Conservation (phyloP, 2,113 vertebrate species). For the Irena cyanogastra region DNA sequence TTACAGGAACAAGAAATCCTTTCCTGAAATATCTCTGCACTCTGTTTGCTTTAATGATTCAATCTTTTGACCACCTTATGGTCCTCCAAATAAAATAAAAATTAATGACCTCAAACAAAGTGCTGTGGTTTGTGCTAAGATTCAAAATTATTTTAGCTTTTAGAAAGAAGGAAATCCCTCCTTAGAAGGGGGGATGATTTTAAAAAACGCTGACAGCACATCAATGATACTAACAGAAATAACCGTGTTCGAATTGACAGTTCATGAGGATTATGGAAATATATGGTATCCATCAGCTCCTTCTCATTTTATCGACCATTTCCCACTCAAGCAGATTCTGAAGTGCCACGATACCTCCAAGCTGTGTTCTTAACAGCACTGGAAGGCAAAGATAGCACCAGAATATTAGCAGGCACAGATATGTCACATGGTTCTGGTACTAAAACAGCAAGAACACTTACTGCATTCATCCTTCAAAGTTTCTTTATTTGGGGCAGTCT, state of each 20-base stretch:
- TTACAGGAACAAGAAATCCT: background rate
- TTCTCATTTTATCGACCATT: background rate
- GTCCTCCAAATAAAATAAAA: constrained; percentile 26
- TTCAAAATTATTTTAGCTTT: background rate
- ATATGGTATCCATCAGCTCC: background rate
- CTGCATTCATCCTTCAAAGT: background rate
- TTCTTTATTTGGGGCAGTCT: background rate
- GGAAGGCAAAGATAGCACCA: background rate
- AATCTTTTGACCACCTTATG: constrained; percentile 11
- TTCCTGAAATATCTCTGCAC: background rate
- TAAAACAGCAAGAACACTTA: background rate
- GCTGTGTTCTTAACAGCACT: background rate
- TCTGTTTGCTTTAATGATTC: constrained; percentile 10
- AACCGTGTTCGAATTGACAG: background rate
- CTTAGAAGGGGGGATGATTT: background rate
- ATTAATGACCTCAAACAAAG: constrained; percentile 26
- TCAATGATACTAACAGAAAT: background rate
- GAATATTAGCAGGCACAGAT: background rate
- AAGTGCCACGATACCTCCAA: background rate
- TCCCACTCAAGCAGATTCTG: background rate
- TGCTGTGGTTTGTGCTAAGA: background rate
- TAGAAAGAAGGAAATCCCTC: background rate
- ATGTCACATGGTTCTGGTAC: background rate
- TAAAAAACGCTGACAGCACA: background rate
- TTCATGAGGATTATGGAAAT: background rate